Conservation (phyloP, 2,113 vertebrate genomes). For the Nyctereutes procyonoides region DNA sequence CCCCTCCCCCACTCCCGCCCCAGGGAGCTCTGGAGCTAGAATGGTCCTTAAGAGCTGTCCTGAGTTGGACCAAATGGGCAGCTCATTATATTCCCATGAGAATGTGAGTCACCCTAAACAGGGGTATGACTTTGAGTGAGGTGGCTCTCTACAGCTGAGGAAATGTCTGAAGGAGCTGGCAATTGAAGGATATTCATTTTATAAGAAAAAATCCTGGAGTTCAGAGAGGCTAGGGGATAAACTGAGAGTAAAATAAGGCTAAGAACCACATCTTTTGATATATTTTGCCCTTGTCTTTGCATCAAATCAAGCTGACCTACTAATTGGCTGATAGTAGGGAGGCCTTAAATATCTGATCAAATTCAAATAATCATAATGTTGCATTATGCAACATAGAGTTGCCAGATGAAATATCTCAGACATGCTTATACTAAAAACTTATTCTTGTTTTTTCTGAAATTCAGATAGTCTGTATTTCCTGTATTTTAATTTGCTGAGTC, state of each 20-base stretch:
- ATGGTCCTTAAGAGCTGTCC: neutral
- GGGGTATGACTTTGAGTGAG: neutral
- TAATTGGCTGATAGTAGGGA: neutral
- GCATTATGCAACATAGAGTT: neutral
- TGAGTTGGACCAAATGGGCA: neutral
- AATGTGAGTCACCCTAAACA: neutral
- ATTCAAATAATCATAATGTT: neutral
- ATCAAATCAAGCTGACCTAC: neutral
- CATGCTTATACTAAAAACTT: neutral
- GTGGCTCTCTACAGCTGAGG: neutral
- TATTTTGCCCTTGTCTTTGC: neutral
- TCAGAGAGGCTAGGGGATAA: neutral
- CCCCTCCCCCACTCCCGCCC: too few species aligned
- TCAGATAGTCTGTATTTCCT: neutral
- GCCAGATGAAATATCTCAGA: neutral
- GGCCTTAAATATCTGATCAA: neutral
- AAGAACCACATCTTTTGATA: neutral
- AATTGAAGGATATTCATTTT: neutral
- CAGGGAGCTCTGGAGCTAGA: neutral
- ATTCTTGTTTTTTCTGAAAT: constrained; percentile 33
- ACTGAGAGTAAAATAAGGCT: neutral
- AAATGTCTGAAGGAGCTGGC: neutral
- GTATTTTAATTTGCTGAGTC: constrained; percentile 20
- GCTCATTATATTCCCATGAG: neutral
- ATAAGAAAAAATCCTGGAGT: neutral